Evolutionary conservation across 2,797 vertebrate species (phyloP), one percentile per base, ranked within the genome.

Genomic region (Sebastes iracundus): DNA sequence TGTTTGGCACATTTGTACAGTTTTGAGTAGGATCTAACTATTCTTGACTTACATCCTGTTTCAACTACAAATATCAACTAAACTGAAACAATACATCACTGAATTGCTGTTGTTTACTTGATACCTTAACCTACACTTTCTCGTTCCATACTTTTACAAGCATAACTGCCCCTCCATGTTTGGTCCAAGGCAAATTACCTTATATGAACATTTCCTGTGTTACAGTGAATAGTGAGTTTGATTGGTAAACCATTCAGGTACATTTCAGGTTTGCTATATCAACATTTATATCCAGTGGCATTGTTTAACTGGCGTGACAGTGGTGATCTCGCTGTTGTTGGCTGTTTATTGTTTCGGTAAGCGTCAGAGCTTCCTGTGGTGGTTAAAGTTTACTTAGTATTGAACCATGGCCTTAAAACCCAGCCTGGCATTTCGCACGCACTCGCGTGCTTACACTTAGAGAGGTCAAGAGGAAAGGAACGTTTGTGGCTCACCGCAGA

Each of bases 371-470:
- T 69, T 38, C 66, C 75, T 65, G 27, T 38, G 55, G 69, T 63
- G 38, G 42, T 73, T 52, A 42, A 60, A 55, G 59, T 89, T 81
- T 87, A 56, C 69, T 72, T 42, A 46, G 52, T 55, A 53, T 84
- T 87, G 70, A 87, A 86, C 55, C 67, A 2, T 23, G 55, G 52
- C 73, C 75, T 67, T 38, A 88, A 46, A 87, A 85, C 53, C 32
- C 71, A 27, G 52, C 25, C 76, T 72, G 88, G 81, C 56, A 90
- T 92, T 90, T 92, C 78, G 84, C 88, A 91, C 79, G 70, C 72
- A 79, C 85, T 82, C 52, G 79, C 10, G n/a, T 79, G 84, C 70
- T 75, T 78, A 49, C 61, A 62, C 82, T 79, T 75, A 53, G 56
- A 79, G 75, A 86, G 80, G 87, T 92, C 89, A 89, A 62, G 77